Conservation (phyloP, 1,140 invertebrate genomes). For the Luehdorfia chinensis region DNA sequence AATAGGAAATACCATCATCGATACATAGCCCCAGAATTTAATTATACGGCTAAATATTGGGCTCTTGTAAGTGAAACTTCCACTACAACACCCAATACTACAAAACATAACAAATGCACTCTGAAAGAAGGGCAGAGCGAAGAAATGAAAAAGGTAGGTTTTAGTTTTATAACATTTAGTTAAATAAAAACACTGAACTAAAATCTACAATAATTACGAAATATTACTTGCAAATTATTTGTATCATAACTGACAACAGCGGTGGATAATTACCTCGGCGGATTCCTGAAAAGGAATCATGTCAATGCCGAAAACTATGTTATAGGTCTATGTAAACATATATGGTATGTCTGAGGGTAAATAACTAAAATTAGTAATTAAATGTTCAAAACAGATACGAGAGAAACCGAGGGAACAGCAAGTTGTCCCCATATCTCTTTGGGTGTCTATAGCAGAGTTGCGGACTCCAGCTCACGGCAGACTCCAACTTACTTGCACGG, state of each 20-base stretch:
- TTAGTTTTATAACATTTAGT: not conserved
- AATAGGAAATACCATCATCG: conserved; percentile 63
- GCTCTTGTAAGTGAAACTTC: conserved; percentile 65
- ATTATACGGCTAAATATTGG: conserved; percentile 68
- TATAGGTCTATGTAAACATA: too few relatives aligned
- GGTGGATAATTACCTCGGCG: too few relatives aligned
- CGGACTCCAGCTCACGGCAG: conserved; percentile 79
- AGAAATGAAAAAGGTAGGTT: conserved; percentile 56
- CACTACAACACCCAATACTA: conserved; percentile 40
- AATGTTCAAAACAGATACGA: too few relatives aligned
- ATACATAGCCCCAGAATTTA: conserved; percentile 68
- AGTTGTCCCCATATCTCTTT: conserved; percentile 58
- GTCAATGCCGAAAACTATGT: too few relatives aligned
- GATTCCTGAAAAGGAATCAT: too few relatives aligned
- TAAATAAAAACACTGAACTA: too few relatives aligned
- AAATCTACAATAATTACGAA: too few relatives aligned
- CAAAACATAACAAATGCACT: conserved; percentile 63
- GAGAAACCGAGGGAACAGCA: conserved; percentile 46
- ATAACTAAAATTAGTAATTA: too few relatives aligned
- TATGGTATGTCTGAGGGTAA: too few relatives aligned
- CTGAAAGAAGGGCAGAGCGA: conserved; percentile 59
- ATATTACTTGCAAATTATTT: too few relatives aligned
- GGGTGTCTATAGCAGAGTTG: conserved; percentile 78
- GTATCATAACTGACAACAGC: too few relatives aligned
- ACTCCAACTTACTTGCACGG: conserved; percentile 80